Conservation (phyloP, 2,888 invertebrate species). For the Tholera decimalis region DNA sequence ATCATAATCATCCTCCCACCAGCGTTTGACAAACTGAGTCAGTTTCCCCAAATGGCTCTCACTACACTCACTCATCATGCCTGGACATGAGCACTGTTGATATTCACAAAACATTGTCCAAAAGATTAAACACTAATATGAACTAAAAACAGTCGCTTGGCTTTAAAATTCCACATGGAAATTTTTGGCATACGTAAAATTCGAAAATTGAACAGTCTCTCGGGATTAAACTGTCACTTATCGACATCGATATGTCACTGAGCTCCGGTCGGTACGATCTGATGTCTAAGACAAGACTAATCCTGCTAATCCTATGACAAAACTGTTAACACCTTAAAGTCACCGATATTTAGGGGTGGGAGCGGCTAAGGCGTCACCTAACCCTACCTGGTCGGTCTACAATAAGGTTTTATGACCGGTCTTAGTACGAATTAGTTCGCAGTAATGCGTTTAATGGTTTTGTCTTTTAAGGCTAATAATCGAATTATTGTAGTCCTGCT, state of each 20-base stretch:
- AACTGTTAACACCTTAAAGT: constrained; percentile 70
- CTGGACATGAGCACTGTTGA: constrained; percentile 30
- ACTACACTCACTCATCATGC: constrained; percentile 70
- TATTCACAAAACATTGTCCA: constrained; percentile 23
- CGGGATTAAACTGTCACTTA: constrained; percentile 14
- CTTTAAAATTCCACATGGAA: neutral
- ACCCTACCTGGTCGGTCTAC: constrained; percentile 67
- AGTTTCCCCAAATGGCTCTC: constrained; percentile 78
- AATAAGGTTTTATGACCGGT: constrained; percentile 53
- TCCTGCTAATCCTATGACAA: constrained; percentile 75
- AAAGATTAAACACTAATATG: constrained; percentile 1
- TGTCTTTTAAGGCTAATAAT: constrained; percentile 26
- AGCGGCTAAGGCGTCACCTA: constrained; percentile 59
- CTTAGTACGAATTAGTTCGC: constrained; percentile 12
- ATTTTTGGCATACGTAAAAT: neutral
- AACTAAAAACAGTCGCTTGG: neutral
- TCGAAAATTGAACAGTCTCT: constrained; percentile 1
- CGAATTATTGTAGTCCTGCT: constrained; percentile 3
- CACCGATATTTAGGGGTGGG: constrained; percentile 69
- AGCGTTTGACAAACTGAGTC: constrained; percentile 81
- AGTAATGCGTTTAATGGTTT: constrained; percentile 25
- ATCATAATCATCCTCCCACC: constrained; percentile 83
- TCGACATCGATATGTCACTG: constrained; percentile 31
- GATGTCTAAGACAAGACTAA: constrained; percentile 72
- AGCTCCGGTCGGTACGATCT: constrained; percentile 62